phyloP scores from a whole-genome alignment of 1,140 invertebrate species.

The Catajapyx aquilonaris region DNA sequence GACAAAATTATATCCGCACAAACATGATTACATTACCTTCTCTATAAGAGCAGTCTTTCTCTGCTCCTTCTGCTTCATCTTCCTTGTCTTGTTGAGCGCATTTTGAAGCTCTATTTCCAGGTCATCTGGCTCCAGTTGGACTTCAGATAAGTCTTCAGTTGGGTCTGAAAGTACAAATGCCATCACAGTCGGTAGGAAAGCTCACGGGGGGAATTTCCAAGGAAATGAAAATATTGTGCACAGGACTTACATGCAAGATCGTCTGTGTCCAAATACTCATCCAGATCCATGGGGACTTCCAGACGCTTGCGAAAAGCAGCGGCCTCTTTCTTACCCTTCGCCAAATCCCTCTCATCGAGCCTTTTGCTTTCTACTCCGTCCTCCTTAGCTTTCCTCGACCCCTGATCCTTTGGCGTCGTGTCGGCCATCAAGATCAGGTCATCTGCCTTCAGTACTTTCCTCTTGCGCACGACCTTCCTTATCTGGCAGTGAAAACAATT shows the following conservation, averaged over 20 bases:
- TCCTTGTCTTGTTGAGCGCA: constrained; percentile 49
- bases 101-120: constrained; percentile 49
- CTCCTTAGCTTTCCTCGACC: constrained; percentile 13
- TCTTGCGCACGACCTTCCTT: constrained; percentile 22
- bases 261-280: too few relatives aligned
- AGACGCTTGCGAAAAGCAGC: too few relatives aligned
- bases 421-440: constrained; percentile 27
- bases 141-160: constrained; percentile 30
- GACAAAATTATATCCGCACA: constrained; percentile 2
- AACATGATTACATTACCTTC: constrained; percentile 13
- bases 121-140: constrained; percentile 50
- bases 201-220: too few relatives aligned
- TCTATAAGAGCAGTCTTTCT: constrained; percentile 17
- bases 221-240: too few relatives aligned
- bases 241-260: too few relatives aligned
- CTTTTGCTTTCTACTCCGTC: too few relatives aligned
- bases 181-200: too few relatives aligned
- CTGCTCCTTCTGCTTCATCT: constrained; percentile 35
- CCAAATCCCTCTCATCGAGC: too few relatives aligned
- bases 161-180: too few relatives aligned
- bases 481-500: constrained; percentile 8
- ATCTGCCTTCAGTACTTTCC: constrained; percentile 31
- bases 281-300: too few relatives aligned
- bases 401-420: constrained; percentile 11
- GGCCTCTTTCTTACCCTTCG: too few relatives aligned